Evolutionary conservation across 2,888 invertebrate genomes (phyloP).

Genomic region (Brachyptera putata): DNA sequence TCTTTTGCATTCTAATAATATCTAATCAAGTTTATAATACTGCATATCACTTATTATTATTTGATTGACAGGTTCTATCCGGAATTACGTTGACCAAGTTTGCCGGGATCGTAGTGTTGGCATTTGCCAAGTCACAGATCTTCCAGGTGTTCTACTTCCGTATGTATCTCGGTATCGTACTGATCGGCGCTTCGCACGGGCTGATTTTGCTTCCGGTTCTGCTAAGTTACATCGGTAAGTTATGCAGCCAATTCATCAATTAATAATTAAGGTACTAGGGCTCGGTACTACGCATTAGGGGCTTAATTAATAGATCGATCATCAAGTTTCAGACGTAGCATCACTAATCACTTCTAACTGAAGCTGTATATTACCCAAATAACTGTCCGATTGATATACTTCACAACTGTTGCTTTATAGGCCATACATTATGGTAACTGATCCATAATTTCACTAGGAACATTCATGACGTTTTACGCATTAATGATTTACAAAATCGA

Average conservation of each 20-base stretch:
- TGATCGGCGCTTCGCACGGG: constrained; percentile 88
- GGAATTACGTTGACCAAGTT: constrained; percentile 95
- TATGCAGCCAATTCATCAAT: too few relatives aligned
- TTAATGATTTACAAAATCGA: too few relatives aligned
- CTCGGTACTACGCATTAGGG: too few relatives aligned
- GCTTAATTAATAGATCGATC: background rate
- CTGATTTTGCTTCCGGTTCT: constrained; percentile 88
- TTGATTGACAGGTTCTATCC: constrained; percentile 62
- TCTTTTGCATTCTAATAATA: background rate
- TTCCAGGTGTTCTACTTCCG: constrained; percentile 92
- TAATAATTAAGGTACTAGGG: too few relatives aligned
- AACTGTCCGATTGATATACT: too few relatives aligned
- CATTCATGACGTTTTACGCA: too few relatives aligned
- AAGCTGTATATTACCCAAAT: too few relatives aligned
- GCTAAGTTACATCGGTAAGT: constrained; percentile 69
- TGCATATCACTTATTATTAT: background rate
- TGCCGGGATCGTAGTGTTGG: constrained; percentile 82
- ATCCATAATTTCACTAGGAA: too few relatives aligned
- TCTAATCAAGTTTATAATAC: too few relatives aligned
- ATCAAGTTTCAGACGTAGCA: background rate
- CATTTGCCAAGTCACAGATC: constrained; percentile 87
- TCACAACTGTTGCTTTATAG: too few relatives aligned
- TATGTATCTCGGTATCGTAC: constrained; percentile 91
- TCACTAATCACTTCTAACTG: too few relatives aligned
- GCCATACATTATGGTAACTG: too few relatives aligned